Base-by-base conservation (phyloP, 2,797 vertebrate species). In the Sarcoramphus papa region DNA sequence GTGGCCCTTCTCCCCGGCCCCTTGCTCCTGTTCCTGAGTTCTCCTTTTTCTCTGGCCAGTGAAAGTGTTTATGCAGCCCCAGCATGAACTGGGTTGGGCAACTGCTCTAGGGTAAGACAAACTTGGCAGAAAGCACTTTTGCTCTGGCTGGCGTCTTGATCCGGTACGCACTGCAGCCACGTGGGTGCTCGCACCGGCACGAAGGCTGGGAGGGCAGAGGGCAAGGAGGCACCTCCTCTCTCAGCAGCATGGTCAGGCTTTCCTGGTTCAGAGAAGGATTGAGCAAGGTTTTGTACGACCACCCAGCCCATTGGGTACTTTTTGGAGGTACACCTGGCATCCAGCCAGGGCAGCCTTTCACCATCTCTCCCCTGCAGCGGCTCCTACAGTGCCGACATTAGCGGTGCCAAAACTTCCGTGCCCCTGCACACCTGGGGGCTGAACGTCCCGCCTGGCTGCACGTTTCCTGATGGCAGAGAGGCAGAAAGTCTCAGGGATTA, bases 111-210 rank as follows among this genome's bases (percentile, higher is more conserved):
- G 5, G 7, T 62, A 83, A 83, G 28, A 33, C 14, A 59, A 25
- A 22, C 33, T 28, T 21, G 31, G 59, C 67, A 75, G 45, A 74
- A 78, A 67, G 15, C 45, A 8, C 4, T 64, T 92, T 84, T 0
- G 0, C 23, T 62, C 23, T 0, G 1, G 5, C 6, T 77, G 82
- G 15, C 1, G 0, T 64, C 56, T 80, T 48, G 31, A 9, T 77
- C 48, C 6, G 2, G 12, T 43, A 21, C 1, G 1, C 1, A 1
- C 33, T 59, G 20, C 59, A 45, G 50, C 74, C 56, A 54, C 1
- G 1, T 31, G 74, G 41, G 24, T 60, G 45, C 51, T 60, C 0
- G 0, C 18, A 16, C 59, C 7, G 3, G 37, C 48, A 68, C 60
- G 25, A 23, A 64, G 45, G 20, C 59, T 37, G 53, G 43, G 27